Conservation (phyloP, 2,888 invertebrate species). For the Meghimatium bilineatum region DNA sequence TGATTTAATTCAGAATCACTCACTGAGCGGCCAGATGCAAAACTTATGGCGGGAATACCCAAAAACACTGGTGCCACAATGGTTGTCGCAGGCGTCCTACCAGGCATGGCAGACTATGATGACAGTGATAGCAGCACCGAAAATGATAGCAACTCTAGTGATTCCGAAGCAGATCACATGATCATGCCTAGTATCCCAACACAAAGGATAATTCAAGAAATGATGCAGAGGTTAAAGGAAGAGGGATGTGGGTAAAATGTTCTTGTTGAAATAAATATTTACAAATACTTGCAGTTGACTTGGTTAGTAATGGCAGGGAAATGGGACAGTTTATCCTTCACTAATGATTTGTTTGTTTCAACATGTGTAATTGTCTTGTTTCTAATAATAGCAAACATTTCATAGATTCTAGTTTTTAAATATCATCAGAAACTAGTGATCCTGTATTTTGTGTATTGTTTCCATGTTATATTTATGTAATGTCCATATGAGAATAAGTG, state of each 20-base stretch:
- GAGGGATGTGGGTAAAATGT: conserved; percentile 38
- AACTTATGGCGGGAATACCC: conserved; percentile 49
- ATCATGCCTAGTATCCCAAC: conserved; percentile 36
- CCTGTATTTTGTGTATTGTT: no score
- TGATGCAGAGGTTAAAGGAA: conserved; percentile 40
- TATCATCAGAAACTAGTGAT: no score
- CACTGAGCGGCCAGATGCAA: conserved; percentile 44
- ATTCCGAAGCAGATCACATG: conserved; percentile 45
- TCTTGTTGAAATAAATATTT: background rate
- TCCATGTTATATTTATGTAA: no score
- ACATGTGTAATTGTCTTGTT: no score
- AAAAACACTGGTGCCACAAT: conserved; percentile 49
- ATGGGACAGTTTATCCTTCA: background rate
- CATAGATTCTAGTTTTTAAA: no score
- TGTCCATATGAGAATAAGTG: no score
- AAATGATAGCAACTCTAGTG: conserved; percentile 45
- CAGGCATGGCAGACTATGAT: conserved; percentile 66
- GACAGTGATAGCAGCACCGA: conserved; percentile 65
- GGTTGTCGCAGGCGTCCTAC: conserved; percentile 65
- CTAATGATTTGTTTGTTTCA: no score
- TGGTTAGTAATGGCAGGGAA: background rate
- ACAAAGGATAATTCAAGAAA: conserved; percentile 37
- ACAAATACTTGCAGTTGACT: background rate
- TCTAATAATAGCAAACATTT: no score
- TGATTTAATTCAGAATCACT: background rate